Evolutionary conservation across 2,113 vertebrate species (phyloP).

Genomic region (Megatriorchis doriae): DNA sequence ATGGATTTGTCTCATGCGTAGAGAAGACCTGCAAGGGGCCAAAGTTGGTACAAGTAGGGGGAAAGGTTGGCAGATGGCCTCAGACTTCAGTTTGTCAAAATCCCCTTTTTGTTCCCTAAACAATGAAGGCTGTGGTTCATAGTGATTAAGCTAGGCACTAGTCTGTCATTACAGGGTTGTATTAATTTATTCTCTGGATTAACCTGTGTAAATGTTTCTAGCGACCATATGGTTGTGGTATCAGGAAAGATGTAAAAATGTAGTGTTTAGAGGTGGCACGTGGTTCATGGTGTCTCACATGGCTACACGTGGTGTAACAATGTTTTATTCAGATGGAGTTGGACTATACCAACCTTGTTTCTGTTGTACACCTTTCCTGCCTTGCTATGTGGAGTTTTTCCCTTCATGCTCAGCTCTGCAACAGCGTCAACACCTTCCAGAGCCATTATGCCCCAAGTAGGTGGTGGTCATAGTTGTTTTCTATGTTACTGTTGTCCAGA

Average conservation of each 20-base stretch:
- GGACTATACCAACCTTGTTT: not conserved
- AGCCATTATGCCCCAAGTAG: not conserved
- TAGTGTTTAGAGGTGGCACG: rapidly evolving
- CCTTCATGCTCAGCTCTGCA: not conserved
- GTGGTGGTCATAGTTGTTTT: not conserved
- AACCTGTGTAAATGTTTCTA: not conserved
- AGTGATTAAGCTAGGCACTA: not conserved
- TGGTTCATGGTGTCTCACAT: not conserved
- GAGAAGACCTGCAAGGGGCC: not conserved
- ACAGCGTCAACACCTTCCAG: not conserved
- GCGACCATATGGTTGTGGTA: not conserved
- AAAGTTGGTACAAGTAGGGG: not conserved
- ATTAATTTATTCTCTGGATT: not conserved
- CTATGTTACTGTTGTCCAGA: not conserved
- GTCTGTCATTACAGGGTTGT: not conserved
- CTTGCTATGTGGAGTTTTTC: rapidly evolving
- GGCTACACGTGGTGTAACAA: not conserved
- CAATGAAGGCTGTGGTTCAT: not conserved
- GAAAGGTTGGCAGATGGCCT: not conserved
- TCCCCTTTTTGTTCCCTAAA: not conserved
- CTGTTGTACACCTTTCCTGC: not conserved
- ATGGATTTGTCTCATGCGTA: not conserved
- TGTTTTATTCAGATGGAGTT: not conserved
- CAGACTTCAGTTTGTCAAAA: not conserved
- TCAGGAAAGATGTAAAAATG: not conserved